Conservation (phyloP, 64 coral and sea anemone species). For the Pocillopora verrucosa region DNA sequence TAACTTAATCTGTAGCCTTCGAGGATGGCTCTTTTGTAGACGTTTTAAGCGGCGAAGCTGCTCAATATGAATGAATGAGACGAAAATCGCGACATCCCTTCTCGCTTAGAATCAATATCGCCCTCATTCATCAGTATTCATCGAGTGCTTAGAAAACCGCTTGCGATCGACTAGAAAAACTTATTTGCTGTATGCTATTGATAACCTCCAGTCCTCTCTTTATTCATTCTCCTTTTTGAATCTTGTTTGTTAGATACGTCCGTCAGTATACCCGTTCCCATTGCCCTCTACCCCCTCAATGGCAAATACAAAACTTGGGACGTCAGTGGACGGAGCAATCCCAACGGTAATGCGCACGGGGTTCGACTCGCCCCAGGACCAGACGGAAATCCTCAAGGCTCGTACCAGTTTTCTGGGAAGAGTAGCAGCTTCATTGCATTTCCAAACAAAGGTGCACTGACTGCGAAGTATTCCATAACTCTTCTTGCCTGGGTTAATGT, state of each 20-base stretch:
- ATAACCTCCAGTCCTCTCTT: too few relatives aligned
- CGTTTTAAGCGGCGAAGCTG: too few relatives aligned
- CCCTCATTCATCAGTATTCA: too few relatives aligned
- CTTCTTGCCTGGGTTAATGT: conserved; percentile 74
- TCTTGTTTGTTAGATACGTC: not conserved
- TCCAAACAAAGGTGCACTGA: conserved; percentile 38
- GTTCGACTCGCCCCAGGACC: conserved; percentile 51
- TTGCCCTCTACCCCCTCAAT: conserved; percentile 46
- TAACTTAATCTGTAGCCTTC: too few relatives aligned
- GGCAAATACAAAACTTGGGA: conserved; percentile 39
- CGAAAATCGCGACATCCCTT: too few relatives aligned
- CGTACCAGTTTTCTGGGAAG: conserved; percentile 54
- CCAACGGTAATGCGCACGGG: conserved; percentile 40
- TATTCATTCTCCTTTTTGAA: not conserved
- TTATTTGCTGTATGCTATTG: too few relatives aligned
- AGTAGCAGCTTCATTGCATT: conserved; percentile 50
- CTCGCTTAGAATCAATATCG: too few relatives aligned
- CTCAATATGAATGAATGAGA: too few relatives aligned
- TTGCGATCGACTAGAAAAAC: too few relatives aligned
- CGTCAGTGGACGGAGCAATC: conserved; percentile 44
- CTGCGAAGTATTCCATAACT: conserved; percentile 43
- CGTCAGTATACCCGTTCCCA: conserved; percentile 21
- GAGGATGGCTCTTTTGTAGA: too few relatives aligned
- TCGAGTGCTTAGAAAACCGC: too few relatives aligned
- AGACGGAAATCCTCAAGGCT: conserved; percentile 37